A percentile compares a stretch with the other conserved stretches of the same genome.
Conservation (phyloP, 2,888 invertebrate species). For the Hecatera dysodea region DNA sequence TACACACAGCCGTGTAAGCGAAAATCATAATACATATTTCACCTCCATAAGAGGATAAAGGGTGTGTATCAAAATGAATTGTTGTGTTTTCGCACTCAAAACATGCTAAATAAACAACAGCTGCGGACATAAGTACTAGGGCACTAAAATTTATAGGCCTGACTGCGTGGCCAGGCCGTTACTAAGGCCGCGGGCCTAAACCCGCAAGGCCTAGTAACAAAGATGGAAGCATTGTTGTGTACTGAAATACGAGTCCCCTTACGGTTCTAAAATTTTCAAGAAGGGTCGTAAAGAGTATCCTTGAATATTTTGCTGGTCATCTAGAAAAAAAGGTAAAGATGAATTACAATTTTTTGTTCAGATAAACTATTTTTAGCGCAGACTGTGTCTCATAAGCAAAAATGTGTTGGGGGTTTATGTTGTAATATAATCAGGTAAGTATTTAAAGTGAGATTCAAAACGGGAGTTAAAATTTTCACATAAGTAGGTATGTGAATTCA, state of each 20-base stretch:
- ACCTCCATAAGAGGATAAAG: constrained; percentile 37
- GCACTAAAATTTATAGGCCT: constrained; percentile 56
- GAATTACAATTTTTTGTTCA: not conserved
- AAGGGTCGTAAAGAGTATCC: constrained; percentile 44
- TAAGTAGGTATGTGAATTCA: no score
- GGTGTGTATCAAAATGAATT: constrained; percentile 51
- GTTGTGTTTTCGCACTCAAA: constrained; percentile 54
- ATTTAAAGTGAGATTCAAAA: no score
- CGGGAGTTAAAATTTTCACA: no score
- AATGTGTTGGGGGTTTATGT: not conserved
- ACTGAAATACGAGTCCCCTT: constrained; percentile 51
- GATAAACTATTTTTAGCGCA: not conserved
- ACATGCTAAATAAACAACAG: constrained; percentile 54
- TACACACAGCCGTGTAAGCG: not conserved
- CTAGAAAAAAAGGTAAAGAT: constrained; percentile 17
- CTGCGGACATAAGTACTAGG: constrained; percentile 44
- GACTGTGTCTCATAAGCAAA: not conserved
- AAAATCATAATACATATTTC: constrained; percentile 39
- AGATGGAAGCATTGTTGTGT: constrained; percentile 48
- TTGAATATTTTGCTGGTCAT: constrained; percentile 48
- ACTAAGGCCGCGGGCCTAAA: constrained; percentile 42
- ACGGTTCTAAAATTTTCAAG: constrained; percentile 56
- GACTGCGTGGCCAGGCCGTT: constrained; percentile 35
- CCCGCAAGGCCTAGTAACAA: constrained; percentile 48
- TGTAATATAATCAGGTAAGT: no score